Evolutionary conservation across 2,113 vertebrate genomes (phyloP).

Genomic region (Apus apus): DNA sequence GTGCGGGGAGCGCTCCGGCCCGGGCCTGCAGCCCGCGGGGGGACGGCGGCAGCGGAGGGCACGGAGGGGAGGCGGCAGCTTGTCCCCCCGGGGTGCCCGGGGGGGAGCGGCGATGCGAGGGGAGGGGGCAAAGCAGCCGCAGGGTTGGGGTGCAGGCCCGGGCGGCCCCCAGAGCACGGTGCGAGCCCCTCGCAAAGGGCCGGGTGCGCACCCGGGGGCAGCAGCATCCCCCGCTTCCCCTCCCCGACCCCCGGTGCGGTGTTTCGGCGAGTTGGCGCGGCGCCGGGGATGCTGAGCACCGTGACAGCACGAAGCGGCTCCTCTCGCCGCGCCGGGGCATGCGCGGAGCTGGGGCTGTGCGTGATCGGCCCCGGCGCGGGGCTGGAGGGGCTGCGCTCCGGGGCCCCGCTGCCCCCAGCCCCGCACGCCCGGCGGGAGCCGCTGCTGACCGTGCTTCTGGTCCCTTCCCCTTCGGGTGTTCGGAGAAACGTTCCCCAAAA

Average conservation of each 20-base stretch:
- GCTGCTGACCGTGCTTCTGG: background rate
- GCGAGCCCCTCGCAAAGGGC: background rate
- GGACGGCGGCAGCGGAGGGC: background rate
- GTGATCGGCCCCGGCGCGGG: background rate
- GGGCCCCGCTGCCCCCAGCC: no score
- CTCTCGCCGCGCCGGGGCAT: background rate
- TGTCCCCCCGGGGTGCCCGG: background rate
- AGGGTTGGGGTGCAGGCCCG: background rate
- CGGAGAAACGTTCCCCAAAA: background rate
- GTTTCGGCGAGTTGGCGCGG: background rate
- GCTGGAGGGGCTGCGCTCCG: background rate
- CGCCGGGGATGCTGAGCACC: background rate
- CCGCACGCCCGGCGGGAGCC: background rate
- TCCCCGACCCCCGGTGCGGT: background rate
- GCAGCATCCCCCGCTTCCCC: background rate
- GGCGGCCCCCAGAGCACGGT: background rate
- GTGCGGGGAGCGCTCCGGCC: background rate
- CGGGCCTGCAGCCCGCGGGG: background rate
- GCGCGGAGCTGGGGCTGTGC: background rate
- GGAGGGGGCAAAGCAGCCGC: background rate
- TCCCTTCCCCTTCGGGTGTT: accelerated
- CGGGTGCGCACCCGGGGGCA: background rate
- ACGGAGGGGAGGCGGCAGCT: background rate
- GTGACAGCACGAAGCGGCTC: conserved; percentile 4
- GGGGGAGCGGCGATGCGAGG: background rate